Evolutionary conservation across 2,888 invertebrate genomes (phyloP).

Genomic region (Agapostemon virescens): DNA sequence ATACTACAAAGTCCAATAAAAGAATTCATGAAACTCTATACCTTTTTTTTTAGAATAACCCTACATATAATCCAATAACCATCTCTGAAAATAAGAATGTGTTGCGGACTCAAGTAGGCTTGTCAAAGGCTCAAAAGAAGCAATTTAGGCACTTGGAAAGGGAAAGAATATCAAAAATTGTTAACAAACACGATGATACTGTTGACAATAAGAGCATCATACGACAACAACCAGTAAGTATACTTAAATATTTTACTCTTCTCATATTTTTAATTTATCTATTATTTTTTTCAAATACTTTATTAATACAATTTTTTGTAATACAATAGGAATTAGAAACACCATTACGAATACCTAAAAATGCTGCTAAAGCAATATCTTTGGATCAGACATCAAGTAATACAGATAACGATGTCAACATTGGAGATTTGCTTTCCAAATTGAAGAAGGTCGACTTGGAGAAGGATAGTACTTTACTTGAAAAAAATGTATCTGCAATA

Average conservation of each 20-base stretch:
- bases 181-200: not conserved
- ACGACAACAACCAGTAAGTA: not conserved
- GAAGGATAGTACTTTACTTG: not conserved
- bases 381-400: not conserved
- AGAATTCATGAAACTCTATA: not conserved
- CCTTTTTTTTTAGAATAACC: slow-evolving; percentile 14
- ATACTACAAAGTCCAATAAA: not conserved
- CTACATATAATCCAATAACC: slow-evolving; percentile 30
- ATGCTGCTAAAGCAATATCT: not conserved
- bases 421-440: not conserved
- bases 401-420: not conserved
- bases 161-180: slow-evolving; percentile 27
- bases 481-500: not conserved
- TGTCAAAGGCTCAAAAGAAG: slow-evolving; percentile 43
- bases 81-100: slow-evolving; percentile 22
- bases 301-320: not conserved
- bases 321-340: slow-evolving; percentile 16
- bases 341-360: slow-evolving; percentile 48
- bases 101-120: slow-evolving; percentile 14
- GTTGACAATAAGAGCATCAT: rapidly evolving
- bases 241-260: not conserved
- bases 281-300: not conserved
- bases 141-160: slow-evolving; percentile 36
- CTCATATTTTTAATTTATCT: not conserved
- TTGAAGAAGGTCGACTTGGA: not conserved